These are phyloP conservation scores for Drosophila pectinifera DNA, from an alignment of 1,140 invertebrate genomes.

Conservation along the genomic window DNA sequence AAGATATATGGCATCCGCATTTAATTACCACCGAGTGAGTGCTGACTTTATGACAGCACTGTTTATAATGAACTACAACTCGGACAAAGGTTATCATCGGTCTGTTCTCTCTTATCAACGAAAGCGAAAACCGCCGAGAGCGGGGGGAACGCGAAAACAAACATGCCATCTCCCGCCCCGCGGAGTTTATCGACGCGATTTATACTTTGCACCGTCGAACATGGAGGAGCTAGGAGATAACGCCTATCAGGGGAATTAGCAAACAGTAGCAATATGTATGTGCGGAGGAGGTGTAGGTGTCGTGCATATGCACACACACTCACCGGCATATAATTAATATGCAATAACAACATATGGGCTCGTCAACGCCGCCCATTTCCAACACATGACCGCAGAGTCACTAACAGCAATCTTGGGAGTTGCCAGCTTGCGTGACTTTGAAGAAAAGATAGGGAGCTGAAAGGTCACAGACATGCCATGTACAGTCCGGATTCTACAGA, in stretches of 20 bases:
- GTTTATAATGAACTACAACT: conserved; percentile 37
- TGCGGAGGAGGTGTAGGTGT: neutral
- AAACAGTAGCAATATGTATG: conserved; percentile 13
- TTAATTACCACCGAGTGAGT: neutral
- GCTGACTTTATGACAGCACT: conserved; percentile 25
- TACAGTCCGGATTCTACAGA: neutral
- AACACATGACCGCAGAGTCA: conserved; percentile 29
- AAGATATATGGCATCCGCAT: neutral
- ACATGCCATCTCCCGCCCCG: conserved; percentile 23
- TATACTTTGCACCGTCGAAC: conserved; percentile 46
- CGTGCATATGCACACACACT: conserved; percentile 6
- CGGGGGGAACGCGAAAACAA: conserved; percentile 14
- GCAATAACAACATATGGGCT: conserved; percentile 35
- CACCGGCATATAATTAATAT: conserved; percentile 31
- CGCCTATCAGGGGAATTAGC: conserved; percentile 52
- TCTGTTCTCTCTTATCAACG: conserved; percentile 41
- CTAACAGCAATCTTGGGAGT: conserved; percentile 16
- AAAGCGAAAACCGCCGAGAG: conserved; percentile 41
- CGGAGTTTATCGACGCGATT: conserved; percentile 38
- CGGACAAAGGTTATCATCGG: conserved; percentile 51
- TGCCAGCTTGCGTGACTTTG: conserved; percentile 18
- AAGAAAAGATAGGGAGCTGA: conserved; percentile 7
- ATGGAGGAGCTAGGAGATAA: conserved; percentile 42
- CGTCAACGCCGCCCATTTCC: conserved; percentile 17
- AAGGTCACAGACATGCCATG: conserved; percentile 12